These are phyloP conservation scores for Malurus splendens DNA, from an alignment of 2,797 vertebrate species.

Conservation along the genomic window DNA sequence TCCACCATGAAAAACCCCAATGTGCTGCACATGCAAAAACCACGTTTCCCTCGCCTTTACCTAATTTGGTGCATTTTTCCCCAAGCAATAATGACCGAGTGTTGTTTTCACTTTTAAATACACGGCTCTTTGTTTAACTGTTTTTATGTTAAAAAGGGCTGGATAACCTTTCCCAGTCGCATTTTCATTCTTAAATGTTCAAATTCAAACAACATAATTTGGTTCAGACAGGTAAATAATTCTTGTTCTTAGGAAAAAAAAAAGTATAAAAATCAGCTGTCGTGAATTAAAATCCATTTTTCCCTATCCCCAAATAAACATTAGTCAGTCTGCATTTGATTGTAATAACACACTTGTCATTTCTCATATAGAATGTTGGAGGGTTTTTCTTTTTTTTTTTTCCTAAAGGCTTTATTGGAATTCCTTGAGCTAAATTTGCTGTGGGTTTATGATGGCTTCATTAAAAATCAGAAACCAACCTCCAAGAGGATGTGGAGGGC, in stretches of 20 bases:
- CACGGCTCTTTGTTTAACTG: conserved; percentile 1
- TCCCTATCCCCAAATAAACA: conserved; percentile 35
- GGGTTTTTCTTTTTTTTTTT: not conserved
- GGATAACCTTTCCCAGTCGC: not conserved
- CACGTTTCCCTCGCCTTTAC: not conserved
- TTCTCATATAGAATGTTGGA: not conserved
- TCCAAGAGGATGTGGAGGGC: not conserved
- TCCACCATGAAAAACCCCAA: not conserved
- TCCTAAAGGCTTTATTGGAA: conserved; percentile 3
- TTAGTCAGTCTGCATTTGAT: conserved; percentile 16
- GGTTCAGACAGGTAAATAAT: conserved; percentile 40
- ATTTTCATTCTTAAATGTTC: not conserved
- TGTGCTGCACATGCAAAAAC: not conserved
- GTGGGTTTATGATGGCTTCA: not conserved
- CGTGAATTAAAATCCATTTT: conserved; percentile 40
- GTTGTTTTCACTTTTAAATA: conserved; percentile 21
- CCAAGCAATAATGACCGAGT: not conserved
- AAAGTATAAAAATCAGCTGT: conserved; percentile 1
- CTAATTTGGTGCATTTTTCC: conserved; percentile 10
- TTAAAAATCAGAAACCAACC: conserved; percentile 28
- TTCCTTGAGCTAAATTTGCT: conserved; percentile 8
- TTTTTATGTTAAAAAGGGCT: not conserved
- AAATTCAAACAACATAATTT: conserved; percentile 3
- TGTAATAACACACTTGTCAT: conserved; percentile 17
- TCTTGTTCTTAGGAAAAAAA: not conserved